These are phyloP conservation scores for Achroia grisella DNA, from an alignment of 1,140 invertebrate species.

Conservation along the genomic window DNA sequence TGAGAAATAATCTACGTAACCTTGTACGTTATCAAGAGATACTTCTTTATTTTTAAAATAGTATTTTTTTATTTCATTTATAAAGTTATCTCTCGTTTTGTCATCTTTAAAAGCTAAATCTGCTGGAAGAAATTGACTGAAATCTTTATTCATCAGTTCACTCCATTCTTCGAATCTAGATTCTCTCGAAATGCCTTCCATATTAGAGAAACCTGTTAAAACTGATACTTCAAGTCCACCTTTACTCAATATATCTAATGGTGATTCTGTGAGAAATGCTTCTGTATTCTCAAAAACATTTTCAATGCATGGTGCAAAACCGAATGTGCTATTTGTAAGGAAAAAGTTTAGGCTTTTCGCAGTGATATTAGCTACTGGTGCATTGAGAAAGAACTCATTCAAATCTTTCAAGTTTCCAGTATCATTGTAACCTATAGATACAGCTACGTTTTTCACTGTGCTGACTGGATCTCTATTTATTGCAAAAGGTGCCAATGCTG, in stretches of 20 bases:
- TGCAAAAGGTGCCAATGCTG: slow-evolving; percentile 48
- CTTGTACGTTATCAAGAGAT: slow-evolving; percentile 27
- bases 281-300: slow-evolving; percentile 36
- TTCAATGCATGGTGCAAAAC: slow-evolving; percentile 58
- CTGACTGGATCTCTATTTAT: slow-evolving; percentile 51
- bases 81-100: slow-evolving; percentile 27
- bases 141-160: slow-evolving; percentile 52
- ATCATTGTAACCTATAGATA: slow-evolving; percentile 45
- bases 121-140: slow-evolving; percentile 47
- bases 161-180: slow-evolving; percentile 52
- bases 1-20: slow-evolving; percentile 55
- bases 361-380: slow-evolving; percentile 21
- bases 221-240: slow-evolving; percentile 36
- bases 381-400: slow-evolving; percentile 53
- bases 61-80: slow-evolving; percentile 33
- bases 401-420: slow-evolving; percentile 44
- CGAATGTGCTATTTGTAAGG: slow-evolving; percentile 57
- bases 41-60: slow-evolving; percentile 53
- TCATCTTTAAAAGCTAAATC: slow-evolving; percentile 43
- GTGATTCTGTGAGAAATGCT: slow-evolving; percentile 50
- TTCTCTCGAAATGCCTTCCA: slow-evolving; percentile 56
- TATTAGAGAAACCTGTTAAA: slow-evolving; percentile 52
- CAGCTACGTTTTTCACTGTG: slow-evolving; percentile 52
- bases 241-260: slow-evolving; percentile 38
- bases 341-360: slow-evolving; percentile 51